Evolutionary conservation across 2,113 vertebrate genomes (phyloP).

Genomic region (Seriola rivoliana): DNA sequence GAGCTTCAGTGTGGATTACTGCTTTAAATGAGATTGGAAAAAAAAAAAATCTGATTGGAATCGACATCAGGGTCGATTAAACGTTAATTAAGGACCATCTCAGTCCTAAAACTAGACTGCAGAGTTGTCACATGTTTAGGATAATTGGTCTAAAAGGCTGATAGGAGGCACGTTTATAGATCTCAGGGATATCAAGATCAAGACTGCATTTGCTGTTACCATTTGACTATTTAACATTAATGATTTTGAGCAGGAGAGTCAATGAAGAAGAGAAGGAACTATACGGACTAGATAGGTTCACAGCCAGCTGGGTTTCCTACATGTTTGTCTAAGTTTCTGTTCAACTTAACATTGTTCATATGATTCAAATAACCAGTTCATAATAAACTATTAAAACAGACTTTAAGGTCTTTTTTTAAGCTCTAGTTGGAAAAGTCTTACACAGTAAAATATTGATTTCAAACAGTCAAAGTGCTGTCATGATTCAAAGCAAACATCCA

Average conservation of each 20-base stretch:
- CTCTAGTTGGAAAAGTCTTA: background rate
- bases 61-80: slow-evolving; percentile 40
- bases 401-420: too few species aligned
- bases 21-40: slow-evolving; percentile 21
- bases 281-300: slow-evolving; percentile 7
- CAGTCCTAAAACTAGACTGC: background rate
- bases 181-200: slow-evolving; percentile 46
- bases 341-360: background rate
- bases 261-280: background rate
- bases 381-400: background rate
- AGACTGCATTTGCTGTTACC: slow-evolving; percentile 36
- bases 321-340: background rate
- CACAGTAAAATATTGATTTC: background rate
- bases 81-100: slow-evolving; percentile 48
- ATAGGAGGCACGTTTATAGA: slow-evolving; percentile 27
- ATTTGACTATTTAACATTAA: slow-evolving; percentile 61
- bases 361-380: background rate
- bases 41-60: slow-evolving; percentile 13
- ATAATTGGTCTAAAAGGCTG: slow-evolving; percentile 52
- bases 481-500: background rate
- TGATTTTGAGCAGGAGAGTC: slow-evolving; percentile 33
- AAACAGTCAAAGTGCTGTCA: background rate
- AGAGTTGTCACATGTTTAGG: slow-evolving; percentile 26
- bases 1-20: slow-evolving; percentile 1
- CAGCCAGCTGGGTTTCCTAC: background rate